Evolutionary conservation across 2,888 invertebrate genomes (phyloP).

Genomic region (Coleophora deauratella): DNA sequence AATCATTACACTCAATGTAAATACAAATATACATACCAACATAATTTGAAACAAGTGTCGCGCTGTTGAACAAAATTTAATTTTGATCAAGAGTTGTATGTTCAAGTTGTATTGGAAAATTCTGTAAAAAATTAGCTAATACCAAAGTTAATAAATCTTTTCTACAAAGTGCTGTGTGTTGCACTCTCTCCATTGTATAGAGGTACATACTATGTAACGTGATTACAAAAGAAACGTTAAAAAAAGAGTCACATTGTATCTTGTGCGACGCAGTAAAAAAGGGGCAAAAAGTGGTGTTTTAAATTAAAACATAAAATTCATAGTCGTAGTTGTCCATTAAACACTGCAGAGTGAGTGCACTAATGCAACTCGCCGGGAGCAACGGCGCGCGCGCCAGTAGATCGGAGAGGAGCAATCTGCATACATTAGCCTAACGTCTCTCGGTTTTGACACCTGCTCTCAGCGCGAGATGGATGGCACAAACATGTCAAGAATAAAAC

Average conservation of each 20-base stretch:
- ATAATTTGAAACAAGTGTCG: no score
- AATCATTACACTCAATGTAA: neutral
- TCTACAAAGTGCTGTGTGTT: no score
- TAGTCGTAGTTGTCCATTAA: conserved; percentile 33
- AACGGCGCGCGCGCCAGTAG: conserved; percentile 25
- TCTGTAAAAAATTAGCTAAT: no score
- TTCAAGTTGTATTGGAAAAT: no score
- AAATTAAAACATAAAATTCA: conserved; percentile 19
- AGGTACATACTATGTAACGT: no score
- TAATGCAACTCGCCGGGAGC: conserved; percentile 31
- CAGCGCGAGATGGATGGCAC: conserved; percentile 54
- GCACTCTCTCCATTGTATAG: no score
- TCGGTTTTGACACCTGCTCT: conserved; percentile 72
- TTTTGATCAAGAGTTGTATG: no score
- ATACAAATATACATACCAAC: no score
- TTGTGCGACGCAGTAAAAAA: neutral
- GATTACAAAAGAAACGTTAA: no score
- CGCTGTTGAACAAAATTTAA: no score
- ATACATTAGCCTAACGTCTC: conserved; percentile 70
- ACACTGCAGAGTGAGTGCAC: conserved; percentile 49
- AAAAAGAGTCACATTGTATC: conserved; percentile 1
- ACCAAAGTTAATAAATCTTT: no score
- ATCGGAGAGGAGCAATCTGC: conserved; percentile 61
- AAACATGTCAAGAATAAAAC: conserved; percentile 60
- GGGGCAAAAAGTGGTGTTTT: conserved; percentile 2